Evolutionary conservation across 2,113 vertebrate genomes (phyloP).

Genomic region (Synchiropus splendidus): DNA sequence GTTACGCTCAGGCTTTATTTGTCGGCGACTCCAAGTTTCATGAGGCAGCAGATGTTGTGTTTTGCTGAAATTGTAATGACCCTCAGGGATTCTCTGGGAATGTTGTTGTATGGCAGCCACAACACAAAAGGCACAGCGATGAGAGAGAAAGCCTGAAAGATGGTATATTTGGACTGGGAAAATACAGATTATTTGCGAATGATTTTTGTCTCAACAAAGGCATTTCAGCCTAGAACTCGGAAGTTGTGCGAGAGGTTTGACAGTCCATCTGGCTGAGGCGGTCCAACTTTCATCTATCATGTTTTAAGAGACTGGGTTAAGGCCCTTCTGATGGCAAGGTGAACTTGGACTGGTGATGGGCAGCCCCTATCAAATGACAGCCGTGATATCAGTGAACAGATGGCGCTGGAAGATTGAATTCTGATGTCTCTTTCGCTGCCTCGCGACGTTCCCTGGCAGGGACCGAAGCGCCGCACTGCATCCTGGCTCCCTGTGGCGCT

Average conservation of each 20-base stretch:
- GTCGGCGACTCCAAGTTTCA: constrained; percentile 21
- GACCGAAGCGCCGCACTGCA: constrained; percentile 28
- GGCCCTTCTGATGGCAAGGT: constrained; percentile 57
- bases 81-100: constrained; percentile 18
- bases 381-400: constrained; percentile 56
- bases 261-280: constrained; percentile 35
- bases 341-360: constrained; percentile 54
- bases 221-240: no score
- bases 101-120: constrained; percentile 6
- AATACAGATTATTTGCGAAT: no score
- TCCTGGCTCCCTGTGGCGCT: constrained; percentile 24
- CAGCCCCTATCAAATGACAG: constrained; percentile 50
- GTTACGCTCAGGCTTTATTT: no score
- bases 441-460: constrained; percentile 34
- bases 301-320: no score
- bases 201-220: no score
- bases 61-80: constrained; percentile 24
- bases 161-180: no score
- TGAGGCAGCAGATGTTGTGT: constrained; percentile 9
- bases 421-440: constrained; percentile 43
- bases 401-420: constrained; percentile 48
- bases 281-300: constrained; percentile 48
- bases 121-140: no score
- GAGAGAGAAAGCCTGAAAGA: no score
- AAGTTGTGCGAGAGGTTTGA: constrained; percentile 34